Percentiles rank a stretch among this genome's conserved stretches.
These are phyloP conservation scores for Branchinecta lindahli DNA, from an alignment of 1,140 invertebrate genomes.

Conservation along the genomic window DNA sequence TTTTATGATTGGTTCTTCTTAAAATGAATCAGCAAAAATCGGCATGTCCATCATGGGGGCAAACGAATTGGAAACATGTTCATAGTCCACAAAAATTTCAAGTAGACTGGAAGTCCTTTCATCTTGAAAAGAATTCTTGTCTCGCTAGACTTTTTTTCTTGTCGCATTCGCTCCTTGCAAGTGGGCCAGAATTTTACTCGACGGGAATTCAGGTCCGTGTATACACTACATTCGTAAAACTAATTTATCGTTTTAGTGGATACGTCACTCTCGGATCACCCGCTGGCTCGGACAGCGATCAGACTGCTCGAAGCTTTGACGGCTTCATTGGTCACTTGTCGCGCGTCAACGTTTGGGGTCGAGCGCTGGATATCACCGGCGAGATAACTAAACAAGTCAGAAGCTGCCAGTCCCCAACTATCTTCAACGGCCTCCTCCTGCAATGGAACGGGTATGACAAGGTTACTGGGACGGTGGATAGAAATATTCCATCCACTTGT, in stretches of 20 bases:
- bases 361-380: constrained; percentile 70
- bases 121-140: too few species aligned
- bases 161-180: too few species aligned
- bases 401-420: constrained; percentile 74
- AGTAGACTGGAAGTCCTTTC: too few species aligned
- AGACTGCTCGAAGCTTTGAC: constrained; percentile 57
- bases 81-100: too few species aligned
- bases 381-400: constrained; percentile 80
- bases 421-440: constrained; percentile 65
- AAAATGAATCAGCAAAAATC: too few species aligned
- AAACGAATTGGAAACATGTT: too few species aligned
- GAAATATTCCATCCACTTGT: constrained; percentile 75
- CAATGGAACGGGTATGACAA: constrained; percentile 89
- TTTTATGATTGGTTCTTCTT: too few species aligned
- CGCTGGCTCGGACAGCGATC: constrained; percentile 40
- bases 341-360: constrained; percentile 85
- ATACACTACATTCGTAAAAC: not conserved
- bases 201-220: too few species aligned
- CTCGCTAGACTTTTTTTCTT: too few species aligned
- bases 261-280: constrained; percentile 86
- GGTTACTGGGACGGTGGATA: constrained; percentile 69
- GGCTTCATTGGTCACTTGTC: constrained; percentile 90
- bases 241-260: constrained; percentile 41
- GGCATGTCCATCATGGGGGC: too few species aligned
- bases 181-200: too few species aligned